phyloP scores from a whole-genome alignment of 2,888 invertebrate species.

The Scaptomyza cyrtandrae region DNA sequence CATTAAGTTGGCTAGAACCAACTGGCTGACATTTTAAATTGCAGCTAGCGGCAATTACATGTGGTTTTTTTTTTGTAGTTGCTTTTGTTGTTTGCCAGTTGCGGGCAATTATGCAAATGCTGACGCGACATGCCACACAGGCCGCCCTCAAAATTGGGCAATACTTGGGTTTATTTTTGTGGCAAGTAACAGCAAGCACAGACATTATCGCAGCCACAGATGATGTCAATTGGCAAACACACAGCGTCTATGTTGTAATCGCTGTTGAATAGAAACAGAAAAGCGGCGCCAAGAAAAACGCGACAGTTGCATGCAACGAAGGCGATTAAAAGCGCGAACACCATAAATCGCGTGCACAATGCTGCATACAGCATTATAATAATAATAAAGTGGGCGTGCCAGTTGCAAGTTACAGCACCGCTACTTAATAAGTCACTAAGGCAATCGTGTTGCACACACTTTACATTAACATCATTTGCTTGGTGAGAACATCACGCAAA shows the following conservation, averaged over 20 bases:
- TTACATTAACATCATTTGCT: not conserved
- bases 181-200: conserved; percentile 11
- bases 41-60: conserved; percentile 47
- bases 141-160: conserved; percentile 47
- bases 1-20: conserved; percentile 44
- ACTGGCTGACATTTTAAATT: conserved; percentile 50
- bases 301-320: conserved; percentile 46
- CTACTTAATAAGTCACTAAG: conserved; percentile 25
- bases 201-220: conserved; percentile 9
- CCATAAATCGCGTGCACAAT: conserved; percentile 41
- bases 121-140: conserved; percentile 23
- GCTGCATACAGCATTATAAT: not conserved
- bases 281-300: conserved; percentile 32
- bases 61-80: conserved; percentile 18
- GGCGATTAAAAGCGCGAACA: conserved; percentile 51
- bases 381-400: conserved; percentile 28
- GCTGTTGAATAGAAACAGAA: conserved; percentile 30
- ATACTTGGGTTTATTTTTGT: conserved; percentile 24
- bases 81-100: conserved; percentile 11
- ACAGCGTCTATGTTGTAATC: conserved; percentile 49
- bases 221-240: conserved; percentile 36
- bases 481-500: not conserved
- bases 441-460: conserved; percentile 23
- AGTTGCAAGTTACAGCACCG: conserved; percentile 30
- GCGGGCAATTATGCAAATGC: conserved; percentile 55